Base-by-base conservation (phyloP, 2,113 vertebrate genomes). In the Pollachius pollachius region DNA sequence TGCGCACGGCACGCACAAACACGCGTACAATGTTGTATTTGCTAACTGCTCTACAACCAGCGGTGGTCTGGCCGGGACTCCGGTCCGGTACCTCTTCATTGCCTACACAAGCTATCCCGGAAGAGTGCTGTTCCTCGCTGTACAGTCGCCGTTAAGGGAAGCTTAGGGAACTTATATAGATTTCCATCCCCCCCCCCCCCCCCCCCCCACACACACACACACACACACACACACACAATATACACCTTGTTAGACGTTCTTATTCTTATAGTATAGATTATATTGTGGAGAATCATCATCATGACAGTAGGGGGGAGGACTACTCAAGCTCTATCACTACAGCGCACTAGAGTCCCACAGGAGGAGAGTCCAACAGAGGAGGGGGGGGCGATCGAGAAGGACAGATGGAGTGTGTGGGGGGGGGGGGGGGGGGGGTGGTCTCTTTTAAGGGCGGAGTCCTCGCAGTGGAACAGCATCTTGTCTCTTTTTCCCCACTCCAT, bases 201-300 rank as follows among this genome's bases (percentile, higher is more conserved):
- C 41, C 41, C 41, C 37, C 37, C 37, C 37, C 34, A 23, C 23
- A 1, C 37, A 0, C 37, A 6, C 37, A 41, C 37, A 41, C 37
- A 48, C 41, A 48, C 41, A 48, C 41, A 48, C 41, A 13, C 41
- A 48, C 85, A 86, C 84, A 83, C 79, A 81, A 89, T 81, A 89
- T 81, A 91, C 87, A 89, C 88, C 90, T 88, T 90, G 89, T 90
- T 90, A 89, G 88, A 89, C 85, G 85, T 91, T 89, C 84, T 88
- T 91, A 87, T 91, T 90, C 72, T 87, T 89, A 91, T 86, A 89
- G 79, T 80, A 81, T 87, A 89, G 86, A 86, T 89, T 86, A 89
- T 89, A 91, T 75, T 69, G 66, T 83, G 86, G 88, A 82, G 83
- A 90, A 78, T 90, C 85, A 75, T 83, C 89, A 78, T 90, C 85